Percentiles rank a stretch among this genome's conserved stretches.
Evolutionary conservation across 30 jellyfish, hydroid and myxozoan species (phyloP).

Genomic region (Nemopilema nomurai): DNA sequence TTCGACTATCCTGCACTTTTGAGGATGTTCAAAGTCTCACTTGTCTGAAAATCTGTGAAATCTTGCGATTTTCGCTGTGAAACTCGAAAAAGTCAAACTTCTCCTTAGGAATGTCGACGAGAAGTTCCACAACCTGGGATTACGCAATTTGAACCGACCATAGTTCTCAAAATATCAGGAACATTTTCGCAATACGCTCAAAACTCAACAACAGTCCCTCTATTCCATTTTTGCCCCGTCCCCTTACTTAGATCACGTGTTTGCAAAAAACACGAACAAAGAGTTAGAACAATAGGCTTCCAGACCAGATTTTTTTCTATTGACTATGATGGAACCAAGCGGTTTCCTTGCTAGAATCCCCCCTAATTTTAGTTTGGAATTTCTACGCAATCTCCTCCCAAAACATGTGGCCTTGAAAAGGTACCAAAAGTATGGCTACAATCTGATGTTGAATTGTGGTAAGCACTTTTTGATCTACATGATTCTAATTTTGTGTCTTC

Average conservation of each 20-base stretch:
- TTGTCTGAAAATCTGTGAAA: conserved; percentile 10
- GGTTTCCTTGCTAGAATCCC: too few relatives aligned
- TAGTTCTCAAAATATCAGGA: background rate
- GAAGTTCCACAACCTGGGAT: conserved; percentile 35
- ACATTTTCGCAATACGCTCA: background rate
- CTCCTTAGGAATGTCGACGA: conserved; percentile 19
- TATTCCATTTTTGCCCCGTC: conserved; percentile 11
- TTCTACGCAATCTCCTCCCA: too few relatives aligned
- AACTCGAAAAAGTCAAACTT: conserved; percentile 11
- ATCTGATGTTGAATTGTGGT: too few relatives aligned
- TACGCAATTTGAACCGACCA: conserved; percentile 30
- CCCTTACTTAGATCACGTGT: conserved; percentile 44
- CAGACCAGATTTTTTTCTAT: background rate
- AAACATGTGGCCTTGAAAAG: too few relatives aligned
- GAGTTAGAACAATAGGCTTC: background rate
- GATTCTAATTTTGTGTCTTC: too few relatives aligned
- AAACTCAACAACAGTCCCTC: background rate
- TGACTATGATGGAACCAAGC: background rate
- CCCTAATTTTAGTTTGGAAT: too few relatives aligned
- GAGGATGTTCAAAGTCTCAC: conserved; percentile 1
- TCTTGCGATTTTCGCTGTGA: conserved; percentile 31
- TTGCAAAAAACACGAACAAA: conserved; percentile 13
- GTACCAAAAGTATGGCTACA: too few relatives aligned
- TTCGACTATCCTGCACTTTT: conserved; percentile 31
- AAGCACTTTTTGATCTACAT: too few relatives aligned